Percentiles rank a stretch among this genome's conserved stretches.
Conservation (phyloP, 2,888 invertebrate species). For the Morpho deidamia region DNA sequence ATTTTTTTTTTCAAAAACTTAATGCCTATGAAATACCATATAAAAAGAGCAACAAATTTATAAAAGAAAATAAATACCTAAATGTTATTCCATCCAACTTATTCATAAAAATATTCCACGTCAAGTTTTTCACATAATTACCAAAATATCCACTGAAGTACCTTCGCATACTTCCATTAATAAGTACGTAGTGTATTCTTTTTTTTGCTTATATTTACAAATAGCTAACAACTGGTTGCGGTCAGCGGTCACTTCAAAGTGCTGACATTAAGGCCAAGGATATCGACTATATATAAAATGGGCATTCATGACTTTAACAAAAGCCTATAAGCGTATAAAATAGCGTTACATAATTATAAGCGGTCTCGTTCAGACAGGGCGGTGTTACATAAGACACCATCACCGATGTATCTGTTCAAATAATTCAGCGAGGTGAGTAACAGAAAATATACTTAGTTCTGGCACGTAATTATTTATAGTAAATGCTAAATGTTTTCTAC, state of each 20-base stretch:
- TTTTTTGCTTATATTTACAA: slow-evolving; percentile 45
- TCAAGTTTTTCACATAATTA: slow-evolving; percentile 7
- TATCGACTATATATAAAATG: slow-evolving; percentile 53
- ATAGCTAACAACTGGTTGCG: slow-evolving; percentile 52
- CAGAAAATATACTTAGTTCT: slow-evolving; percentile 19
- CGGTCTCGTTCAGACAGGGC: slow-evolving; percentile 17
- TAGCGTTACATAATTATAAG: slow-evolving; percentile 56
- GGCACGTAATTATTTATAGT: slow-evolving; percentile 27
- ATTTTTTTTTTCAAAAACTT: no score
- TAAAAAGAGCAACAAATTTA: no score
- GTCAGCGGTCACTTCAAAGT: slow-evolving; percentile 51
- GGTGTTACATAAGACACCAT: slow-evolving; percentile 16
- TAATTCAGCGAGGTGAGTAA: slow-evolving; percentile 21
- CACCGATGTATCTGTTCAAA: slow-evolving; percentile 14
- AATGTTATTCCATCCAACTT: slow-evolving; percentile 2
- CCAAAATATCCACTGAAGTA: slow-evolving; percentile 18
- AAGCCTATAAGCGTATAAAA: slow-evolving; percentile 47
- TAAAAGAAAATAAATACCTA: not conserved
- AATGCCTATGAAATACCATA: no score
- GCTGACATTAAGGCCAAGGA: slow-evolving; percentile 66
- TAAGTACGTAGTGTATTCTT: slow-evolving; percentile 12
- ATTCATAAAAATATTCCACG: slow-evolving; percentile 12
- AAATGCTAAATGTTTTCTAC: slow-evolving; percentile 25
- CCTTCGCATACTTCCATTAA: slow-evolving; percentile 14
- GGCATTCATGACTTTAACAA: slow-evolving; percentile 63